A percentile compares a stretch with the other conserved stretches of the same genome.
phyloP scores from a whole-genome alignment of 2,113 vertebrate genomes.

The Pithys albifrons region DNA sequence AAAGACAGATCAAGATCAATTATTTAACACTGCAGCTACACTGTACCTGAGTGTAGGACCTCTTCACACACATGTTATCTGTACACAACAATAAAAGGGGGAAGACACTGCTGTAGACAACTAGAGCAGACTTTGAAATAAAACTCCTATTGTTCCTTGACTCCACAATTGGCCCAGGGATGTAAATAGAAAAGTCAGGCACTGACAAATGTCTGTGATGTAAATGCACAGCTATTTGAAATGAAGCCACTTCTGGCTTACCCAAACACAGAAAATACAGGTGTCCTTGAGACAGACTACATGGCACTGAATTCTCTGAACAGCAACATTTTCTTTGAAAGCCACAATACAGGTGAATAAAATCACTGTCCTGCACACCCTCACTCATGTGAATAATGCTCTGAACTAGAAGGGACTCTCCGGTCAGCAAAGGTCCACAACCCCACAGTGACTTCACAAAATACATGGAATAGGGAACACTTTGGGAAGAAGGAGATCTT shows the following conservation, averaged over 20 bases:
- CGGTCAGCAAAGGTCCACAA: not conserved
- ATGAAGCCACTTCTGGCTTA: not conserved
- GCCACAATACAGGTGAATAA: not conserved
- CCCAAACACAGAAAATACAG: not conserved
- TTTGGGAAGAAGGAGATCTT: not conserved
- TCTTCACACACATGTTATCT: conserved; percentile 59
- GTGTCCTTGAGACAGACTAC: not conserved
- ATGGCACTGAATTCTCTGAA: not conserved
- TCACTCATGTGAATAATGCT: not conserved
- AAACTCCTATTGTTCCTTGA: conserved; percentile 14
- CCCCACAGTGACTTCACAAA: not conserved
- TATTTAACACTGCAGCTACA: conserved; percentile 59
- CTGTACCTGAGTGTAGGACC: conserved; percentile 50
- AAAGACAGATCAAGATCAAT: conserved; percentile 58
- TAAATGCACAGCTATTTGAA: conserved; percentile 19
- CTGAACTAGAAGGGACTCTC: not conserved
- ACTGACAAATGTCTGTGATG: conserved; percentile 7
- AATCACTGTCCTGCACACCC: not conserved
- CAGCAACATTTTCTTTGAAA: not conserved
- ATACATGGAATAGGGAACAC: not conserved
- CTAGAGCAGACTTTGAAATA: conserved; percentile 9
- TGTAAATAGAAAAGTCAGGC: not conserved
- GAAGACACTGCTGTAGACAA: conserved; percentile 6
- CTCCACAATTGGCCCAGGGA: not conserved
- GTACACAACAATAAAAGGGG: conserved; percentile 47